Conservation (phyloP, 2,888 invertebrate species). For the Ormyrus thymus region DNA sequence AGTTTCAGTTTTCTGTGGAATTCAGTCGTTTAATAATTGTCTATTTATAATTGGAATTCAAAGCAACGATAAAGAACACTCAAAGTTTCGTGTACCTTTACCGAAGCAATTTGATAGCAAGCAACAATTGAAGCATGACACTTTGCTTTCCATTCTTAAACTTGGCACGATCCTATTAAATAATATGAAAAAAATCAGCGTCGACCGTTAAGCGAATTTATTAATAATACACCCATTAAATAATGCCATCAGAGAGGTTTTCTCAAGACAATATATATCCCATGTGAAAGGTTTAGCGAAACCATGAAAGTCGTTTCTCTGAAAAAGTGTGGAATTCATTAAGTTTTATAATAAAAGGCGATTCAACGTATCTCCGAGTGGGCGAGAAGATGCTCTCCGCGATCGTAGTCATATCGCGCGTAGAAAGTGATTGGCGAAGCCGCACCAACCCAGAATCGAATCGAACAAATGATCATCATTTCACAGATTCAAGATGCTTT, state of each 20-base stretch:
- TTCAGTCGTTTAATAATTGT: no score
- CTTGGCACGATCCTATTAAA: no score
- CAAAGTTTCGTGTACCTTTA: no score
- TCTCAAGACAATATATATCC: slow-evolving; percentile 6
- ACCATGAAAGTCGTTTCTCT: slow-evolving; percentile 20
- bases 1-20: no score
- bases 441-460: slow-evolving; percentile 40
- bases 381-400: slow-evolving; percentile 40
- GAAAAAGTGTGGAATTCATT: slow-evolving; percentile 34
- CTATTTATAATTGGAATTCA: no score
- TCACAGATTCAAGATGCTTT: slow-evolving; percentile 26
- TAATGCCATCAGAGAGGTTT: slow-evolving; percentile 18
- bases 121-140: no score
- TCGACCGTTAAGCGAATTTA: neutral
- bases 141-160: neutral
- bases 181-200: no score
- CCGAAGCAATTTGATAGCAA: no score
- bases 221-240: slow-evolving; percentile 21
- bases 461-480: slow-evolving; percentile 39
- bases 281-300: slow-evolving; percentile 37
- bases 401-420: slow-evolving; percentile 40
- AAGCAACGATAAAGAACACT: no score
- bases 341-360: slow-evolving; percentile 44
- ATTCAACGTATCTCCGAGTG: slow-evolving; percentile 32
- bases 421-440: slow-evolving; percentile 42